These are phyloP conservation scores for Netelia inedita DNA, from an alignment of 2,888 invertebrate genomes.

Conservation along the genomic window DNA sequence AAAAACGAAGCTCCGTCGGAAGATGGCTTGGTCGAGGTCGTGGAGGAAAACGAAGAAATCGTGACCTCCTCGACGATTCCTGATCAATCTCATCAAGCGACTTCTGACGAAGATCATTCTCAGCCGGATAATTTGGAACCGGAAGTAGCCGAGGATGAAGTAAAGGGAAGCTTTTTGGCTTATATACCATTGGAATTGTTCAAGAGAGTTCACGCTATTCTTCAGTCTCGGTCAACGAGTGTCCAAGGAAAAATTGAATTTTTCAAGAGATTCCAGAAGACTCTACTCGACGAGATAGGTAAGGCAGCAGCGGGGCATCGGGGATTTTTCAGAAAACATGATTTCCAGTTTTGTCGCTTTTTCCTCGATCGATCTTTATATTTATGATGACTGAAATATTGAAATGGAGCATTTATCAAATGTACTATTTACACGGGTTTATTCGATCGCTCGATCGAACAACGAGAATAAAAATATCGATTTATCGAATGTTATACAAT, in stretches of 20 bases:
- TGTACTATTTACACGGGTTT: no score
- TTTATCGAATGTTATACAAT: no score
- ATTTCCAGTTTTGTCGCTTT: no score
- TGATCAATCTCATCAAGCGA: constrained; percentile 24
- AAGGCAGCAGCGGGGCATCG: constrained; percentile 77
- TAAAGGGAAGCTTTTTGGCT: constrained; percentile 73
- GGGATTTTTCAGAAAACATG: no score
- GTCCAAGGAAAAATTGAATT: constrained; percentile 87
- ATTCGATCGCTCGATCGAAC: no score
- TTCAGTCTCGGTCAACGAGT: constrained; percentile 79
- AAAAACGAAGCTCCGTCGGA: background rate
- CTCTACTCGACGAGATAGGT: constrained; percentile 90
- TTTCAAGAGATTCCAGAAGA: constrained; percentile 87
- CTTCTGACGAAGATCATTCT: background rate
- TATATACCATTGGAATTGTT: constrained; percentile 81
- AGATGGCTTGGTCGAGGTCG: constrained; percentile 29
- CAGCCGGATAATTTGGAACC: constrained; percentile 2
- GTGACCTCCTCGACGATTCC: constrained; percentile 21
- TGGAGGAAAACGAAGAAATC: constrained; percentile 25
- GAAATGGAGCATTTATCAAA: background rate
- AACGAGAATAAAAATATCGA: no score
- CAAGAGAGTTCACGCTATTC: constrained; percentile 79
- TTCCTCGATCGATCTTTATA: background rate
- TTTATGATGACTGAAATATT: constrained; percentile 6
- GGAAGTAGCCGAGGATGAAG: constrained; percentile 32